Conservation (phyloP, 92 coral and sea anemone genomes). For the Heliopora coerulea region DNA sequence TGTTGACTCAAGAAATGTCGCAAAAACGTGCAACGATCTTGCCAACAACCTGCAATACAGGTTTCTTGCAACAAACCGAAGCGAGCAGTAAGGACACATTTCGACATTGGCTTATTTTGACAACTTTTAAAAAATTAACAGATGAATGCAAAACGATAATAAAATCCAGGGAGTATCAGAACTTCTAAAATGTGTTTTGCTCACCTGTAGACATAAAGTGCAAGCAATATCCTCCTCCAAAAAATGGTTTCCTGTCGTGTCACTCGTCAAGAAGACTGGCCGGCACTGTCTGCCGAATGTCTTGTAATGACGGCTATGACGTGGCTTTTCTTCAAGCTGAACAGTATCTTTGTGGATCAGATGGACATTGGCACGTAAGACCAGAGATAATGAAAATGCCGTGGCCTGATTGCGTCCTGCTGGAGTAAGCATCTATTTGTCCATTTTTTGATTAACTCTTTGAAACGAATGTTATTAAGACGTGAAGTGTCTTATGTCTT, state of each 20-base stretch:
- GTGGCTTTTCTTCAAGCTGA: slow-evolving; percentile 61
- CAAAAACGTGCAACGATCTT: no score
- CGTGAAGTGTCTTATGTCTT: no score
- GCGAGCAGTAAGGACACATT: no score
- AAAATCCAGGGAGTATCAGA: no score
- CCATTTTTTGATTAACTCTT: no score
- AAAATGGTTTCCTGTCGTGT: slow-evolving; percentile 52
- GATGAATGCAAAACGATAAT: no score
- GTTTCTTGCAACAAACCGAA: no score
- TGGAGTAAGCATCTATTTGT: slow-evolving; percentile 52
- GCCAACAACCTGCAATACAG: no score
- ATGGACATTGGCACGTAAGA: slow-evolving; percentile 66
- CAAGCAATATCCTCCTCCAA: slow-evolving; percentile 44
- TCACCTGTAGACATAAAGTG: slow-evolving; percentile 53
- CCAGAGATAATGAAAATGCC: slow-evolving; percentile 43
- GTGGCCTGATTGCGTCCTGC: slow-evolving; percentile 68
- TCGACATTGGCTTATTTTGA: no score
- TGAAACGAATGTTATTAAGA: no score
- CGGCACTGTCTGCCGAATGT: slow-evolving; percentile 51
- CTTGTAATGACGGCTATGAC: slow-evolving; percentile 64
- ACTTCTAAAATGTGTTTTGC: background rate
- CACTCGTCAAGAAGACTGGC: background rate
- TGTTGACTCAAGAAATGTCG: no score
- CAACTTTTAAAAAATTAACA: no score
- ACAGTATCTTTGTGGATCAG: slow-evolving; percentile 58